phyloP scores from a whole-genome alignment of 1,140 invertebrate species.

The Scaptomyza hsui region DNA sequence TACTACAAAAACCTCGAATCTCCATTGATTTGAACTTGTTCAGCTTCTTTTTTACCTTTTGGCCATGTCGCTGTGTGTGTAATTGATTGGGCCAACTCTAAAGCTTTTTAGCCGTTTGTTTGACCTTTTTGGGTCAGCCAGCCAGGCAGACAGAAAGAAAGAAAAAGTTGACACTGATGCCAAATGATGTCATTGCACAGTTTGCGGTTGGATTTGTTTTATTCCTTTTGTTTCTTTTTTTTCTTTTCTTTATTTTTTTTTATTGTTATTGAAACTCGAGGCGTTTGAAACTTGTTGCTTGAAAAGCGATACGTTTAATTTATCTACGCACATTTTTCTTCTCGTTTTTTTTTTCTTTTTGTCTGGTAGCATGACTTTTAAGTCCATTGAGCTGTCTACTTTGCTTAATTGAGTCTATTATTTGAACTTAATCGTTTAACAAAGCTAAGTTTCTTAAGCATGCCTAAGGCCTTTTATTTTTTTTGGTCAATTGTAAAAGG shows the following conservation, averaged over 20 bases:
- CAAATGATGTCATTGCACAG: constrained; percentile 73
- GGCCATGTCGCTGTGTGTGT: constrained; percentile 44
- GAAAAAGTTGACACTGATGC: constrained; percentile 74
- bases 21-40: constrained; percentile 39
- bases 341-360: constrained; percentile 29
- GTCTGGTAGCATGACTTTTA: constrained; percentile 30
- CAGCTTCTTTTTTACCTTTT: constrained; percentile 53
- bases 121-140: constrained; percentile 44
- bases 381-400: constrained; percentile 73
- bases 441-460: constrained; percentile 38
- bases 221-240: constrained; percentile 50
- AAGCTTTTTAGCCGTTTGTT: constrained; percentile 39
- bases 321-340: constrained; percentile 46
- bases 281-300: constrained; percentile 48
- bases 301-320: constrained; percentile 32
- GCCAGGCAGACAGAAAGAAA: background rate
- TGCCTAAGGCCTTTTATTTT: constrained; percentile 30
- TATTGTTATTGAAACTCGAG: constrained; percentile 43
- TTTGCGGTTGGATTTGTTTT: constrained; percentile 47
- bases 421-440: constrained; percentile 69
- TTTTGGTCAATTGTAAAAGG: constrained; percentile 14
- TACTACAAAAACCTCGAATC: constrained; percentile 32
- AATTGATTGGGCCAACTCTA: constrained; percentile 64
- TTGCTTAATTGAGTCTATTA: constrained; percentile 76
- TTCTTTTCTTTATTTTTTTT: constrained; percentile 26